phyloP scores from a whole-genome alignment of 2,113 vertebrate species.

The Psephotus haematonotus region DNA sequence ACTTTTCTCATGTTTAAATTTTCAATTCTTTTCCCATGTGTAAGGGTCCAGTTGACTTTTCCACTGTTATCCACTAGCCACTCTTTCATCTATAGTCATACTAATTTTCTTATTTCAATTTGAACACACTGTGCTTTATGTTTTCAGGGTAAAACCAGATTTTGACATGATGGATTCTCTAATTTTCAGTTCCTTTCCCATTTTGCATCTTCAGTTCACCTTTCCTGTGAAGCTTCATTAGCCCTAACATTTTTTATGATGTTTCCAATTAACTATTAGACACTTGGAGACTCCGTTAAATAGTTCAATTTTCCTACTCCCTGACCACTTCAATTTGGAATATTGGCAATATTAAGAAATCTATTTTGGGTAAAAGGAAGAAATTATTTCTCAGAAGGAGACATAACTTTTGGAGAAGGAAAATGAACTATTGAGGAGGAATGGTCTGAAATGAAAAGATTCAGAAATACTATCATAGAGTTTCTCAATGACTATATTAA shows the following conservation, averaged over 20 bases:
- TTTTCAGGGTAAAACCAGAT: not conserved
- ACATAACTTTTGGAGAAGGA: not conserved
- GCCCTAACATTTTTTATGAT: not conserved
- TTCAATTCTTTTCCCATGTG: not conserved
- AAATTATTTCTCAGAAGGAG: not conserved
- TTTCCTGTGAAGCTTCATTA: constrained; percentile 18
- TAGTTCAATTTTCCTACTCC: not conserved
- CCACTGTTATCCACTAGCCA: not conserved
- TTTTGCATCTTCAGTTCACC: not conserved
- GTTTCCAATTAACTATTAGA: constrained; percentile 27
- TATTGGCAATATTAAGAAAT: not conserved
- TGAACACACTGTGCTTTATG: not conserved
- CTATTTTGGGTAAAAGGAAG: not conserved
- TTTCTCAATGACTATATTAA: not conserved
- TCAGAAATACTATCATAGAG: not conserved
- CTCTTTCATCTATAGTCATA: not conserved
- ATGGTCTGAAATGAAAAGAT: not conserved
- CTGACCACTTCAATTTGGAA: not conserved
- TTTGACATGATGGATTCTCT: not conserved
- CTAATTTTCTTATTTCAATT: not conserved
- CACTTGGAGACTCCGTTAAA: not conserved
- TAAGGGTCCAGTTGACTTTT: not conserved
- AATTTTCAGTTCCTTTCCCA: not conserved
- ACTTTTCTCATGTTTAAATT: not conserved
- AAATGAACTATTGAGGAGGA: not conserved